phyloP scores from a whole-genome alignment of 2,888 invertebrate species.

The Eudasyphora cyanicolor region DNA sequence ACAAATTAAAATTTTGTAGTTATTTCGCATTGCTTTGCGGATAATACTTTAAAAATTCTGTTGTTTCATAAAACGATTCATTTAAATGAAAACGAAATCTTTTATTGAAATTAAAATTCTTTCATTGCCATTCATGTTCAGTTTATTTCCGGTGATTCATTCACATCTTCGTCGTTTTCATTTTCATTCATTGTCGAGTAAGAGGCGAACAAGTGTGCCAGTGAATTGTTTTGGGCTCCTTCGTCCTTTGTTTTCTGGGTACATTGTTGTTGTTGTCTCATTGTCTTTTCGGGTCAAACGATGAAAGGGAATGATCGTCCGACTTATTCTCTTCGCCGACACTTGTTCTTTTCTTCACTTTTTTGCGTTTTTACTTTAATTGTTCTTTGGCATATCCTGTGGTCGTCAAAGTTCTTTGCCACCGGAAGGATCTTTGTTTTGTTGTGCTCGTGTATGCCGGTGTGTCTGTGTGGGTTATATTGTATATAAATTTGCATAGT shows the following conservation, averaged over 20 bases:
- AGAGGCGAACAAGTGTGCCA: conserved; percentile 55
- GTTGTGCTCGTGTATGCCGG: not conserved
- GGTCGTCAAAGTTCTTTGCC: conserved; percentile 11
- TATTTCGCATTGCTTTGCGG: conserved; percentile 9
- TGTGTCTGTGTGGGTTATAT: no score
- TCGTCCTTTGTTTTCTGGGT: no score
- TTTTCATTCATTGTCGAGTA: conserved; percentile 8
- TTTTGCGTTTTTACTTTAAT: not conserved
- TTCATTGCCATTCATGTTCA: conserved; percentile 50
- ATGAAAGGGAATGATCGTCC: conserved; percentile 31
- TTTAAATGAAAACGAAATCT: conserved; percentile 57
- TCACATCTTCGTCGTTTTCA: not conserved
- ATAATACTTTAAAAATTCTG: not conserved
- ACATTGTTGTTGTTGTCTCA: not conserved
- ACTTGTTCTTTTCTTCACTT: conserved; percentile 53
- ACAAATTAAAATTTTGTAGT: conserved; percentile 40
- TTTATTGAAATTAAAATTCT: conserved; percentile 35
- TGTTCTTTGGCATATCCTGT: conserved; percentile 53
- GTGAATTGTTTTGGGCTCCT: not conserved
- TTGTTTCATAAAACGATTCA: not conserved
- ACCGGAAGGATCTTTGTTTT: conserved; percentile 55
- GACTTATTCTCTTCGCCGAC: not conserved
- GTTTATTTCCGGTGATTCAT: conserved; percentile 57
- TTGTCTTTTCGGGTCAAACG: conserved; percentile 38
- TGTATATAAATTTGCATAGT: conserved; percentile 43